A percentile compares a stretch with the other conserved stretches of the same genome.
phyloP scores from a whole-genome alignment of 2,797 vertebrate genomes.

The Melanogrammus aeglefinus region DNA sequence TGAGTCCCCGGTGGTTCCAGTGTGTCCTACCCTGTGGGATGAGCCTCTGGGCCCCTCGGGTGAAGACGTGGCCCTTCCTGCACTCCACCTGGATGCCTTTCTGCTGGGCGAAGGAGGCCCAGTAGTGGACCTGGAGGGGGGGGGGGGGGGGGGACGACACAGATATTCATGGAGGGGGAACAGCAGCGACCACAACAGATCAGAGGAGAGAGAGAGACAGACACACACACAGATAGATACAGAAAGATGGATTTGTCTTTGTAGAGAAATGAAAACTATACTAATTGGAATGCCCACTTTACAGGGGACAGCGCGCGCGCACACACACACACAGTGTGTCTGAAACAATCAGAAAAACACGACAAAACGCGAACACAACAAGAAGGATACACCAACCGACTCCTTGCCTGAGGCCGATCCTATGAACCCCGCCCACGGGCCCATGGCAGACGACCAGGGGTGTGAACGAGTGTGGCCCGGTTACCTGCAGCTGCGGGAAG shows the following conservation, averaged over 20 bases:
- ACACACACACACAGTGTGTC: too few species aligned
- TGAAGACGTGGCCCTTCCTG: constrained; percentile 91
- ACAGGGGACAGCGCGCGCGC: too few species aligned
- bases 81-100: constrained; percentile 94
- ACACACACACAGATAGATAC: background rate
- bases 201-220: background rate
- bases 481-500: constrained; percentile 91
- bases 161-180: background rate
- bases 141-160: background rate
- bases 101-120: constrained; percentile 98
- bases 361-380: background rate
- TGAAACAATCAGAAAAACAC: too few species aligned
- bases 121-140: constrained; percentile 87
- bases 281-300: background rate
- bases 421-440: background rate
- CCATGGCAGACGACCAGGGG: constrained; percentile 6
- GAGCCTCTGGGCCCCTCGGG: constrained; percentile 90
- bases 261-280: background rate
- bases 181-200: background rate
- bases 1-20: background rate
- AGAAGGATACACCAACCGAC: background rate
- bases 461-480: background rate
- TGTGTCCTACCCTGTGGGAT: constrained; percentile 89
- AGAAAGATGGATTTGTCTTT: background rate
- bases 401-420: background rate